These are phyloP conservation scores for Octopus sinensis DNA, from an alignment of 1,140 invertebrate species.

Conservation along the genomic window DNA sequence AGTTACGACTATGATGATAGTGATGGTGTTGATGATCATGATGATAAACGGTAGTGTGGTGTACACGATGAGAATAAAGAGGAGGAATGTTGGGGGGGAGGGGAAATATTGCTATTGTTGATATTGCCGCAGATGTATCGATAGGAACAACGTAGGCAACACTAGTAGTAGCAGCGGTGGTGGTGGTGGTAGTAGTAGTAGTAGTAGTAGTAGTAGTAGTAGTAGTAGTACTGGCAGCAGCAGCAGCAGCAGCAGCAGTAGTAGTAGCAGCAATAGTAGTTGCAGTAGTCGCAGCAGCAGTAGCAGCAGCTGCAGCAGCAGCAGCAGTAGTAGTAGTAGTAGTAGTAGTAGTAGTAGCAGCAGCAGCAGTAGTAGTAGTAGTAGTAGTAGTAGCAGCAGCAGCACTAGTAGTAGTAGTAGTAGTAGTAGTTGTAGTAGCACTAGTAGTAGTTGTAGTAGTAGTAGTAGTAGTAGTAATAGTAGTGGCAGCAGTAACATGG, in stretches of 20 bases:
- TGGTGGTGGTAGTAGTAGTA: not conserved
- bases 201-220: not conserved
- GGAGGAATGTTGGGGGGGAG: not conserved
- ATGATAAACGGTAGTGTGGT: too few relatives aligned
- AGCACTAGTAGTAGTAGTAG: too few relatives aligned
- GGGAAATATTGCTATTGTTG: conserved; percentile 4
- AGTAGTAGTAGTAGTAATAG: too few relatives aligned
- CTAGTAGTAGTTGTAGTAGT: too few relatives aligned
- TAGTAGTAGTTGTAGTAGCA: too few relatives aligned
- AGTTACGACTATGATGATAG: too few relatives aligned
- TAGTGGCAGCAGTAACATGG: too few relatives aligned
- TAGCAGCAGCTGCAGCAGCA: conserved; percentile 2
- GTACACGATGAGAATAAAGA: not conserved
- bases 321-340: not conserved
- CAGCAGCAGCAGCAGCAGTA: conserved; percentile 3
- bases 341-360: too few relatives aligned
- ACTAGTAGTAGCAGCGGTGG: conserved; percentile 7
- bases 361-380: too few relatives aligned
- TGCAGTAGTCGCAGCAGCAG: not conserved
- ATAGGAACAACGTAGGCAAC: not conserved
- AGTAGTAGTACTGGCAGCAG: not conserved
- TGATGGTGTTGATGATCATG: too few relatives aligned
- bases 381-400: too few relatives aligned
- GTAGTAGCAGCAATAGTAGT: not conserved
- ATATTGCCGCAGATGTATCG: conserved; percentile 3